Evolutionary conservation across 2,888 invertebrate species (phyloP).

Genomic region (Ophonus ardosiacus): DNA sequence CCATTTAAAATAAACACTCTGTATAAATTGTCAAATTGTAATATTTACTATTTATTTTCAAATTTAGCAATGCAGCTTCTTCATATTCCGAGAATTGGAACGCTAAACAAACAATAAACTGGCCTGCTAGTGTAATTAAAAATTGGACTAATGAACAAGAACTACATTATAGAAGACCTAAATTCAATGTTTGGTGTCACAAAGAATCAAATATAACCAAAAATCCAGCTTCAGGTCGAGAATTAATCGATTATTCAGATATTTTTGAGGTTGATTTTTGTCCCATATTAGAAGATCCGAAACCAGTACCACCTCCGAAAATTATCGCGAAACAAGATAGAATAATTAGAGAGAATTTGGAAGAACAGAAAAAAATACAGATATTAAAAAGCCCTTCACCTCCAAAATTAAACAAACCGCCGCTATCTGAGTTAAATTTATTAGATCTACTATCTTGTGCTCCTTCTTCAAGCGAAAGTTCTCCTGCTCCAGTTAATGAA

Average conservation of each 20-base stretch:
- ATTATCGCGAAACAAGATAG: neutral
- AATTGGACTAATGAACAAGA: neutral
- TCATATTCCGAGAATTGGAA: neutral
- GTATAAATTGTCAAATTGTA: too few species aligned
- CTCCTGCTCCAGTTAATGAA: slow-evolving; percentile 75
- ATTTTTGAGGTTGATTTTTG: neutral
- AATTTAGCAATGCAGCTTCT: neutral
- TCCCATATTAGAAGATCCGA: neutral
- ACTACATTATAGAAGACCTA: neutral
- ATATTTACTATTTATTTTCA: neutral
- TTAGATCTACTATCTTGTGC: slow-evolving; percentile 68
- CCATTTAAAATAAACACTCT: too few species aligned
- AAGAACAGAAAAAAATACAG: neutral
- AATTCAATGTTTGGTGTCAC: slow-evolving; percentile 6
- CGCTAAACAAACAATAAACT: slow-evolving; percentile 3
- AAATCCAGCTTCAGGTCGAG: neutral
- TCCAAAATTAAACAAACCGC: slow-evolving; percentile 67
- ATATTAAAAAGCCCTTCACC: neutral
- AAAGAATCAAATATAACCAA: neutral
- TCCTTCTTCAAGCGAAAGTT: slow-evolving; percentile 70
- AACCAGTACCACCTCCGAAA: neutral
- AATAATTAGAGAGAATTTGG: neutral
- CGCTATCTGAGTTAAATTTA: slow-evolving; percentile 72
- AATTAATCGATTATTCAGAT: slow-evolving; percentile 7
- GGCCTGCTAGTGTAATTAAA: neutral